Conservation (phyloP, 2,113 vertebrate species). For the Sander lucioperca region DNA sequence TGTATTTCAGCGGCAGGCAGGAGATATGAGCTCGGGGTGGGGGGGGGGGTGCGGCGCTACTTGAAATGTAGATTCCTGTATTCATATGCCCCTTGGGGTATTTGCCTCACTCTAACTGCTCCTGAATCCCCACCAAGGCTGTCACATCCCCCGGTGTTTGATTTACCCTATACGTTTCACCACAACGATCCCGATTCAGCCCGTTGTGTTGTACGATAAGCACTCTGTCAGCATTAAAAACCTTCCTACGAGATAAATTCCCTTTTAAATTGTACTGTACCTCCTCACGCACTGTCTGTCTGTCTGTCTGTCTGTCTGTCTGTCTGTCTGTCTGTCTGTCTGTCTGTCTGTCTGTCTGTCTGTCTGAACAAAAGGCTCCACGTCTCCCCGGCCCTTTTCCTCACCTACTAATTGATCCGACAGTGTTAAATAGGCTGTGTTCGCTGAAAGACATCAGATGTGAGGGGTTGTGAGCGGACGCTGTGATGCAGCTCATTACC, state of each 20-base stretch:
- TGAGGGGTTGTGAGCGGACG: constrained; percentile 53
- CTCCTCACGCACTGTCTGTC: constrained; percentile 9
- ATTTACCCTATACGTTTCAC: constrained; percentile 39
- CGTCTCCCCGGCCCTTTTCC: constrained; percentile 52
- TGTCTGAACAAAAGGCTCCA: constrained; percentile 45
- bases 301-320: no score
- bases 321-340: no score
- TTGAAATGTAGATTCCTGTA: constrained; percentile 68
- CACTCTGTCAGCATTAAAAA: constrained; percentile 36
- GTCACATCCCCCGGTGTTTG: constrained; percentile 59
- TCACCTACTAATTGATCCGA: constrained; percentile 72
- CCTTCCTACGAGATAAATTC: constrained; percentile 39
- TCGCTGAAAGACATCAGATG: constrained; percentile 53
- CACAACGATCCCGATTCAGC: constrained; percentile 37
- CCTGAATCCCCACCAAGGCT: constrained; percentile 35
- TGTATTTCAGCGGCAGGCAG: constrained; percentile 25
- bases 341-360: background rate
- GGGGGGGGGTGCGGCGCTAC: constrained; percentile 19
- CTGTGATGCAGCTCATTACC: constrained; percentile 76
- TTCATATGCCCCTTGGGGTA: constrained; percentile 55
- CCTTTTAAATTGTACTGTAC: constrained; percentile 21
- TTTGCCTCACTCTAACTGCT: constrained; percentile 44
- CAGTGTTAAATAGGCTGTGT: constrained; percentile 66
- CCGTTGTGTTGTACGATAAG: constrained; percentile 31
- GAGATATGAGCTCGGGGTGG: constrained; percentile 14